Percentiles rank a stretch among this genome's conserved stretches.
Conservation (phyloP, 2,797 vertebrate genomes). For the Aldrovandia affinis region DNA sequence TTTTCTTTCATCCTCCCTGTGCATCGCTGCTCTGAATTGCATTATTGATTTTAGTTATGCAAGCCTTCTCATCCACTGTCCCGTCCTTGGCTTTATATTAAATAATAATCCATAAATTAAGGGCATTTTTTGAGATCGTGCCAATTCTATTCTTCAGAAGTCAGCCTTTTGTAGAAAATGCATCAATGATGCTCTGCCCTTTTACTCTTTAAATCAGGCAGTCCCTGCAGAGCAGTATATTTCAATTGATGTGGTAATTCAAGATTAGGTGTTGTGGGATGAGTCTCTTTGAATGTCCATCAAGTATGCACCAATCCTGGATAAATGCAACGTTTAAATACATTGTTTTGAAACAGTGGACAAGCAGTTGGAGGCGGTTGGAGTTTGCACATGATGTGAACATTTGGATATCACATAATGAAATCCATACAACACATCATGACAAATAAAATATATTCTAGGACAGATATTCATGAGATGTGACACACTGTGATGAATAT, state of each 20-base stretch:
- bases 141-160: neutral
- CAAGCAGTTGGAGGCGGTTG: neutral
- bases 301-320: neutral
- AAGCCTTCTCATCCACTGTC: neutral
- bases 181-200: neutral
- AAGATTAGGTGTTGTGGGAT: neutral
- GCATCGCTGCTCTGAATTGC: neutral
- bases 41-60: neutral
- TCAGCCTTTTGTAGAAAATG: neutral
- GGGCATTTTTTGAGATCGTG: neutral
- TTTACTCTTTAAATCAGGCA: neutral
- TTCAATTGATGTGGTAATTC: neutral
- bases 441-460: no score
- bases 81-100: neutral
- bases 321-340: neutral
- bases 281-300: neutral
- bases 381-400: neutral
- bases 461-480: no score
- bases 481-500: no score
- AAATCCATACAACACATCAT: no score
- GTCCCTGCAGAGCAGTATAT: neutral
- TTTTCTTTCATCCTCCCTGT: neutral
- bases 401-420: neutral
- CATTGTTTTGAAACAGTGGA: neutral
- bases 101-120: conserved; percentile 7